These are phyloP conservation scores for Drosophila dunni DNA, from an alignment of 1,140 invertebrate species.

Conservation along the genomic window DNA sequence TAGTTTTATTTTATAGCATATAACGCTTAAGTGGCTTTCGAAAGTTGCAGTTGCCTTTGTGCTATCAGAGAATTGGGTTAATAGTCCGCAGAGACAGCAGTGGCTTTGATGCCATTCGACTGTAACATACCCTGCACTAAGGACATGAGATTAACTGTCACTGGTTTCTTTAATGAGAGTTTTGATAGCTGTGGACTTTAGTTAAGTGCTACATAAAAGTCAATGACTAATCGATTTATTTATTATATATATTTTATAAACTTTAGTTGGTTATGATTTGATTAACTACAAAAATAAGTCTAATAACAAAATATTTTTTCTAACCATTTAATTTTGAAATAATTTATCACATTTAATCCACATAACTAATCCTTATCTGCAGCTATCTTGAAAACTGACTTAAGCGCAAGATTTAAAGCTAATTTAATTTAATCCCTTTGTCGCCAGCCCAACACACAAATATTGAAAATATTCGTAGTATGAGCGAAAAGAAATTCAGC, in stretches of 20 bases:
- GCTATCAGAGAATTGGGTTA: slow-evolving; percentile 63
- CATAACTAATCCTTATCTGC: too few species aligned
- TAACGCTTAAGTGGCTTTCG: slow-evolving; percentile 60
- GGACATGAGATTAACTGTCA: neutral
- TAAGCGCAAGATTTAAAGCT: neutral
- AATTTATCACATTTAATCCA: too few species aligned
- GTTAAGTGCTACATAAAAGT: too few species aligned
- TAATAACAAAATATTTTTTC: too few species aligned
- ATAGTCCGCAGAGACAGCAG: slow-evolving; percentile 32
- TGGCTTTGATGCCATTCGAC: neutral
- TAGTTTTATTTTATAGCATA: slow-evolving; percentile 64
- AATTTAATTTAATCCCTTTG: neutral
- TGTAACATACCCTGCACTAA: neutral
- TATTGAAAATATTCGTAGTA: neutral
- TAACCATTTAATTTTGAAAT: too few species aligned
- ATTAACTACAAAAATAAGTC: too few species aligned
- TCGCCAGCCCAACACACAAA: neutral
- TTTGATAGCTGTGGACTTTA: too few species aligned
- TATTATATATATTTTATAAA: too few species aligned
- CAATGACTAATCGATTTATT: too few species aligned
- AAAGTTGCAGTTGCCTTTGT: slow-evolving; percentile 62
- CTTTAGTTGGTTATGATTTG: too few species aligned
- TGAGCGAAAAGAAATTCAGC: neutral
- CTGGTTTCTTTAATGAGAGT: neutral
- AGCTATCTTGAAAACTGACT: neutral